phyloP scores from a whole-genome alignment of 2,888 invertebrate genomes.

The Aricia artaxerxes region DNA sequence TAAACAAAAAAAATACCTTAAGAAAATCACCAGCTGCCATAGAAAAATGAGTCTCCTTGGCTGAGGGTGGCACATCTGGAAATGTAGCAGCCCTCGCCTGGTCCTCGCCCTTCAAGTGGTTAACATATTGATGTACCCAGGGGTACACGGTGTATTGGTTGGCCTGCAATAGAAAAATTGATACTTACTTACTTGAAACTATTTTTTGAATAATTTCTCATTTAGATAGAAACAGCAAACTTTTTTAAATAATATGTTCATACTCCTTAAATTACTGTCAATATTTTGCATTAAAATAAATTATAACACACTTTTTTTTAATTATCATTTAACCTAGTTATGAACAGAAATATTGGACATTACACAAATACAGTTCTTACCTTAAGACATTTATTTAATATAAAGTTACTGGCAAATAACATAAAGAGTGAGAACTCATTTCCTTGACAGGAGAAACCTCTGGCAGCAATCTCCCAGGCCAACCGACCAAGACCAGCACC shows the following conservation, averaged over 20 bases:
- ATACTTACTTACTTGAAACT: too few species aligned
- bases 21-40: conserved; percentile 99
- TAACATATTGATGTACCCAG: conserved; percentile 97
- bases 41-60: conserved; percentile 85
- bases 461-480: conserved; percentile 94
- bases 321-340: background rate
- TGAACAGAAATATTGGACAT: background rate
- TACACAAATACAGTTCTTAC: conserved; percentile 53
- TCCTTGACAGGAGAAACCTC: conserved; percentile 96
- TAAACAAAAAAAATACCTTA: conserved; percentile 80
- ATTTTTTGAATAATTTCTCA: background rate
- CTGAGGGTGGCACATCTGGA: conserved; percentile 92
- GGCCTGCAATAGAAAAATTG: conserved; percentile 57
- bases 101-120: conserved; percentile 90
- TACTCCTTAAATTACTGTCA: too few species aligned
- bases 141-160: conserved; percentile 93
- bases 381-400: conserved; percentile 90
- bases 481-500: conserved; percentile 98
- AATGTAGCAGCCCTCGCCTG: conserved; percentile 89
- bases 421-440: conserved; percentile 99
- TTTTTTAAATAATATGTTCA: too few species aligned
- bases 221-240: background rate
- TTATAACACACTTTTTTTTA: background rate
- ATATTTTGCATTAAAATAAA: too few species aligned
- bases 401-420: conserved; percentile 97